Evolutionary conservation across 1,140 invertebrate species (phyloP).

Genomic region (Drosophila gunungcola): DNA sequence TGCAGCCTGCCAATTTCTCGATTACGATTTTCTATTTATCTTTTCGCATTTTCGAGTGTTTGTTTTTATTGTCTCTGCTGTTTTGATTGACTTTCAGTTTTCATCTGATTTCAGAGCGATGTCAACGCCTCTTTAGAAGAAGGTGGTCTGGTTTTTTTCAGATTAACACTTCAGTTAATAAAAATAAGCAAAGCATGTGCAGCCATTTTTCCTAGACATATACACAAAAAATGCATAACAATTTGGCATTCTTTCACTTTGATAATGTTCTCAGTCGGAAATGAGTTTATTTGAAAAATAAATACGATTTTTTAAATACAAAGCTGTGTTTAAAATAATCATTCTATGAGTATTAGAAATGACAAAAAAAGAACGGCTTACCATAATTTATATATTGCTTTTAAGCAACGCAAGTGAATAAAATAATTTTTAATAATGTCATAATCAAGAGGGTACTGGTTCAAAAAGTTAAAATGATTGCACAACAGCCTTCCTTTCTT

Average conservation of each 20-base stretch:
- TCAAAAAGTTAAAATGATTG: constrained; percentile 3
- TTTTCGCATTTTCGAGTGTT: constrained; percentile 44
- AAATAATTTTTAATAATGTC: not conserved
- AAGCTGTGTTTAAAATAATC: not conserved
- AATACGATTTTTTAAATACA: no score
- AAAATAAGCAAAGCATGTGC: constrained; percentile 13
- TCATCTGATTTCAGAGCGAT: constrained; percentile 25
- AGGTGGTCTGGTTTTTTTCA: not conserved
- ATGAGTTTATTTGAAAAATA: not conserved
- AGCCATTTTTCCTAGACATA: constrained; percentile 2
- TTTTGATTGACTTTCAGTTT: constrained; percentile 53
- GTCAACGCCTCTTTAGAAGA: constrained; percentile 13
- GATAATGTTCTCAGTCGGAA: not conserved
- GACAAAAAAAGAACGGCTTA: no score
- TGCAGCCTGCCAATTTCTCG: constrained; percentile 70
- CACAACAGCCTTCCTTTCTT: constrained; percentile 1
- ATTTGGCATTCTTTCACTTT: not conserved
- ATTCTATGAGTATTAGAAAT: not conserved
- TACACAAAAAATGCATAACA: constrained; percentile 6
- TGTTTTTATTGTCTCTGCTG: constrained; percentile 32
- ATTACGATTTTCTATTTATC: constrained; percentile 39
- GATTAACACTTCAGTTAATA: constrained; percentile 9
- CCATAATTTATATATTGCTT: no score
- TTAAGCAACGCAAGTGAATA: not conserved
- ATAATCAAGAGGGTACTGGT: not conserved